phyloP scores from a whole-genome alignment of 2,888 invertebrate species.

The Agrotis ipsilon region DNA sequence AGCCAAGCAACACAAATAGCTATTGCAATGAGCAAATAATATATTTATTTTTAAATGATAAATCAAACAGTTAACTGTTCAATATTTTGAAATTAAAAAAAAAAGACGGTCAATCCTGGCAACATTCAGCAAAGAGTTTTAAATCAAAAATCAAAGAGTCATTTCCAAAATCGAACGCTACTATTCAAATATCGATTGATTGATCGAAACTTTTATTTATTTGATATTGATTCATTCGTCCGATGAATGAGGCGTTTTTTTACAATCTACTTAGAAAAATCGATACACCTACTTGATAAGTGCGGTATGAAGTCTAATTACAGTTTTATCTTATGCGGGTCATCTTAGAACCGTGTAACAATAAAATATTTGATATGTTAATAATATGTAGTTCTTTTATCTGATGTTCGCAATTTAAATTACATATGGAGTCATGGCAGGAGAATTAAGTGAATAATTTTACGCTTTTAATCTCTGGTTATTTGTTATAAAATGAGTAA shows the following conservation, averaged over 20 bases:
- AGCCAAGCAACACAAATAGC: not conserved
- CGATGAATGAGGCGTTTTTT: constrained; percentile 83
- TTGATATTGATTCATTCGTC: constrained; percentile 84
- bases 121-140: constrained; percentile 28
- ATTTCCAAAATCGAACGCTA: constrained; percentile 77
- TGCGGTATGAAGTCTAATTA: constrained; percentile 87
- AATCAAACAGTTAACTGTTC: not conserved
- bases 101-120: constrained; percentile 1
- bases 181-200: constrained; percentile 88
- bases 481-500: constrained; percentile 40
- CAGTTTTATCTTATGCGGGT: constrained; percentile 85
- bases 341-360: constrained; percentile 82
- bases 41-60: constrained; percentile 1
- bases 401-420: constrained; percentile 72
- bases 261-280: constrained; percentile 87
- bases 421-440: constrained; percentile 54
- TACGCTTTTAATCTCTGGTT: constrained; percentile 23
- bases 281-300: constrained; percentile 89
- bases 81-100: constrained; percentile 19
- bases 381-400: constrained; percentile 80
- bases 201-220: constrained; percentile 87
- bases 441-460: constrained; percentile 46
- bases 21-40: not conserved
- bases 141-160: constrained; percentile 60
- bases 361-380: constrained; percentile 88